Conservation (phyloP, 2,797 vertebrate species). For the Acanthopagrus latus region DNA sequence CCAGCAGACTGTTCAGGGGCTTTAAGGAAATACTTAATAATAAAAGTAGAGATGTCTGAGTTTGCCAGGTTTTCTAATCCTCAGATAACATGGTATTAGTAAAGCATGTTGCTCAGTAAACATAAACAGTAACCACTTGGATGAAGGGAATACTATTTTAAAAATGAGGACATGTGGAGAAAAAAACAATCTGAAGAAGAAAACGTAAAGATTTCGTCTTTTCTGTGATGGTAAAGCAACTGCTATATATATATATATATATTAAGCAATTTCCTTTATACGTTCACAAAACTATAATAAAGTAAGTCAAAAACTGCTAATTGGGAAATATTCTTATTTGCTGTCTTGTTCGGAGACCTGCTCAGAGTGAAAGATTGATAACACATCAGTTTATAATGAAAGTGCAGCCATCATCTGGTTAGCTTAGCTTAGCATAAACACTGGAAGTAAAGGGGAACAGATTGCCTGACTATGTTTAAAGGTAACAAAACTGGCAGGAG, state of each 20-base stretch:
- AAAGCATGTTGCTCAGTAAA: slow-evolving; percentile 37
- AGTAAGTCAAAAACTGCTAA: neutral
- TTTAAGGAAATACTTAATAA: slow-evolving; percentile 47
- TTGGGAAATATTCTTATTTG: neutral
- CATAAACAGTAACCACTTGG: slow-evolving; percentile 32
- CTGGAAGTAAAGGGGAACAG: no score
- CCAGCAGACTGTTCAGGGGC: slow-evolving; percentile 39
- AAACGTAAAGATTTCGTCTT: neutral
- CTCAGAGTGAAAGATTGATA: neutral
- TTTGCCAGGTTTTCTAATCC: slow-evolving; percentile 54
- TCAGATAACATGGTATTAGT: slow-evolving; percentile 46
- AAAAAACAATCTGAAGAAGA: neutral
- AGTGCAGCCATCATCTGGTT: neutral
- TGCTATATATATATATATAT: neutral
- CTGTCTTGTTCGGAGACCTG: neutral
- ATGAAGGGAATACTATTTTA: slow-evolving; percentile 10
- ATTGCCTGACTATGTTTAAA: no score
- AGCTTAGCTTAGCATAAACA: neutral
- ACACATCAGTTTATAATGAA: neutral
- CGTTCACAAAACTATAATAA: neutral
- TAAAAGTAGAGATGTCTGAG: slow-evolving; percentile 40
- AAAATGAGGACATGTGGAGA: slow-evolving; percentile 23
- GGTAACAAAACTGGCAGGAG: no score
- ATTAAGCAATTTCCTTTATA: neutral
- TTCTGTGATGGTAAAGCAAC: neutral